Base-by-base conservation (phyloP, 1,140 invertebrate species). In the Brachionus angularis region DNA sequence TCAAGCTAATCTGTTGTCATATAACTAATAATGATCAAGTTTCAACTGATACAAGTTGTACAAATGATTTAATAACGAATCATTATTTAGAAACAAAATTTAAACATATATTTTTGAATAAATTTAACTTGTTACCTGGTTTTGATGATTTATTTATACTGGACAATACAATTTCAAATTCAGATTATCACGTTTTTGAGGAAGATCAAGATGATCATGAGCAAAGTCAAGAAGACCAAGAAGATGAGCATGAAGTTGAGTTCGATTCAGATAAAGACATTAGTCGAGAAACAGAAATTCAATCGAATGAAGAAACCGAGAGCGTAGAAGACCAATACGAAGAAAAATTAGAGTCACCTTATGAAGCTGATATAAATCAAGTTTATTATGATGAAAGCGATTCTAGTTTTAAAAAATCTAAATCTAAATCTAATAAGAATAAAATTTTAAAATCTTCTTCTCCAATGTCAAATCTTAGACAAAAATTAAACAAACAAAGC, bases 111-210 rank as follows among this genome's bases (percentile, higher is more conserved):
- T 67, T 67, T 67, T 16, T 46, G 5, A 67, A 67, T 34, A 2
- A 33, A 33, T 67, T 67, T 23, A 14, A 31, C n/a, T 16, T 16
- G 5, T 18, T 67, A 12, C 42, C 62, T 34, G 62, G 62, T 3
- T 47, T 67, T 47, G n/a, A 46, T 29, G 62, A 67, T 50, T 50
- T 67, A 42, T 67, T 67, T 27, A 47, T 67, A 27, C n/a, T n/a
- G n/a, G n/a, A n/a, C n/a, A n/a, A n/a, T n/a, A n/a, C n/a, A n/a
- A n/a, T 36, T 58, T 42, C 33, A 58, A 58, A 18, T 18, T 12
- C 33, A 58, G 10, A 18, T 10, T 3, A 23, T 23, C 8, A 58
- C 36, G 10, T 18, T 39, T 23, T 3, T 25, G 18, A 23, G 39
- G 16, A 21, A 16, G 8, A 14, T 33, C 52, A 18, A 14, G 29